Evolutionary conservation across 2,888 invertebrate species (phyloP), one percentile per base, ranked within the genome.

Genomic region (Campoplex capitator): DNA sequence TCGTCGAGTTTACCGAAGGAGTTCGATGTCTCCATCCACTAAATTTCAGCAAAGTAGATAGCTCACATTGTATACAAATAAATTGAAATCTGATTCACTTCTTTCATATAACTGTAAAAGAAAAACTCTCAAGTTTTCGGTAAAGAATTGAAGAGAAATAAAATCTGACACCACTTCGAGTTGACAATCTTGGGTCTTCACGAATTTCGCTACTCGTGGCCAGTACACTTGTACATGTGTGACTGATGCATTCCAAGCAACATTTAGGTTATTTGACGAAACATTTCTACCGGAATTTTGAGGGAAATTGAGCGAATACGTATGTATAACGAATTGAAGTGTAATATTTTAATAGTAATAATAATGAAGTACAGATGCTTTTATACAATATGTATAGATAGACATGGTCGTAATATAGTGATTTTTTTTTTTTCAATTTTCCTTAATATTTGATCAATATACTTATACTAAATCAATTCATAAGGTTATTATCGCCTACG

Each of bases 331-430:
- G 87, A 88, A 89, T 85, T 91, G 85, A 91, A 91, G 92, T 93
- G 91, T 92, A 92, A 92, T 93, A 91, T 92, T 93, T 93, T 92
- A 93, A 93, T 93, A 91, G 90, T 92, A 92, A 93, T 94, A 90
- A 92, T 92, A 92, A 93, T 94, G 92, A 94, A 94, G 92, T 94
- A 93, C 94, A 92, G 93, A 92, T 93, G 92, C 90, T 92, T 94
- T 93, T 94, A 93, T 94, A 94, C 94, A 94, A 88, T 94, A 94
- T 94, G 91, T 94, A 94, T 94, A 94, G 92, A 92, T 93, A 93
- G 92, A 93, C 92, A 92, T 91, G 91, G 92, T 91, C 91, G 89
- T 92, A 92, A 91, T 94, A 92, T 93, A 92, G 56, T 75, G 78
- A 91, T 93, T 91, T 91, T 91, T 90, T 80, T 23, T 23, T 83